Evolutionary conservation across 2,888 invertebrate species (phyloP), one percentile per base, ranked within the genome.

Genomic region (Rhynchonema sp.): DNA sequence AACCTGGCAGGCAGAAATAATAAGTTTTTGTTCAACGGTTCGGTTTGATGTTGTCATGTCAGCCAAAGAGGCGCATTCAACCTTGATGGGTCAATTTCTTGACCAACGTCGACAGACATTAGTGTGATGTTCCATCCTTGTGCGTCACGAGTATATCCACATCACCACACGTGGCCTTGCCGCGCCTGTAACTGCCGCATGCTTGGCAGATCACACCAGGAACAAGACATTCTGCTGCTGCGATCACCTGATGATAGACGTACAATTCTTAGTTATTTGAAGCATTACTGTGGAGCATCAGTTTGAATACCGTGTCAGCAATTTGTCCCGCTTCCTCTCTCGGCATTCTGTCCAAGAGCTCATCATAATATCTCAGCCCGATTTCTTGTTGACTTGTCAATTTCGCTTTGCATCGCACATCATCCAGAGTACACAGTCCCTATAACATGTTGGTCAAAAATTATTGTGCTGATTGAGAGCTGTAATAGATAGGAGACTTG

Each of bases 101-200:
- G 17, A 75, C 63, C 2, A 76, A 65, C 62, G 68, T 68, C 23
- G 62, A 57, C 57, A 77, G 73, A 30, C 72, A 72, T 60, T 67
- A 66, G 57, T 74, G 74, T 13, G 74, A 73, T 54, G 69, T 69
- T n/a, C 74, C 73, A 66, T 76, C 76, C 17, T 75, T 73, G 64
- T 76, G 77, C 2, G 76, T 74, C 6, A 78, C 69, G 3, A 78
- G 69, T 13, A 78, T 66, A 67, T 78, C 78, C 20, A 78, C 74
- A 66, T 78, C 78, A 3, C 78, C 78, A 70, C 78, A 78, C 0
- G 74, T 73, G 1, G 65, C 46, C 63, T 75, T 76, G 1, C 76
- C 77, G 29, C 78, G 68, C 17, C 78, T 69, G 65, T 75, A 78
- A 1, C 78, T 78, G 1, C 78, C 78, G 68, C 78, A 78, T 1